Base-by-base conservation (phyloP, 2,113 vertebrate species). In the Varanus komodoensis region DNA sequence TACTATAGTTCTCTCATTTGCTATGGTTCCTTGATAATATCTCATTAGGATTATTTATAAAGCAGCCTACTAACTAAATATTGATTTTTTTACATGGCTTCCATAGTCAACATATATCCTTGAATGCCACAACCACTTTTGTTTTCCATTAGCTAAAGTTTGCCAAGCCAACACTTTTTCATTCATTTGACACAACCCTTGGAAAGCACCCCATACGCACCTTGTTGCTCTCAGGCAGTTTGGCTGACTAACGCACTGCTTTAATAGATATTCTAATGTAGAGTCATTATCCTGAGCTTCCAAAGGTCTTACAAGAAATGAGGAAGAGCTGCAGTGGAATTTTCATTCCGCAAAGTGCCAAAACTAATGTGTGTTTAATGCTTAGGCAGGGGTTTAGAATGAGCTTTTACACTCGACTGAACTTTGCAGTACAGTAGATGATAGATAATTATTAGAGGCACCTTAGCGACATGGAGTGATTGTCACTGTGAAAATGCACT, bases 361-460 rank as follows among this genome's bases (percentile, higher is more conserved):
- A 95, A 93, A 89, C 91, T 95, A 95, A 96, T 92, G 90, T 95
- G 92, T 95, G 83, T 95, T 95, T 95, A 96, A 94, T 96, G 94
- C 94, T 94, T 94, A 93, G 93, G 91, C 92, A 93, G 94, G 90
- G 75, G 90, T 90, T 92, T 94, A 21, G 77, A 95, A 94, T 78
- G 92, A 95, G 94, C 92, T 94, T 94, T 96, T 93, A 92, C 94
- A 92, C 93, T 96, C 86, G 79, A 89, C 87, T 95, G 95, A 94
- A 61, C 93, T 93, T 93, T 0, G 73, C 1, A 94, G 92, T 87
- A 23, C 89, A 93, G 92, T 93, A 95, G 94, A 93, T 95, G 93
- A 94, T 84, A 91, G 93, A 92, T 93, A 91, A 95, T 96, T 95
- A 93, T 95, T 95, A 87, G 94, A 91, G 92, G 89, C 93, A 95